Percentiles rank a stretch among this genome's conserved stretches.
phyloP scores from a whole-genome alignment of 37 sponge, comb jelly and placozoan genomes.

The Halichondria panicea region DNA sequence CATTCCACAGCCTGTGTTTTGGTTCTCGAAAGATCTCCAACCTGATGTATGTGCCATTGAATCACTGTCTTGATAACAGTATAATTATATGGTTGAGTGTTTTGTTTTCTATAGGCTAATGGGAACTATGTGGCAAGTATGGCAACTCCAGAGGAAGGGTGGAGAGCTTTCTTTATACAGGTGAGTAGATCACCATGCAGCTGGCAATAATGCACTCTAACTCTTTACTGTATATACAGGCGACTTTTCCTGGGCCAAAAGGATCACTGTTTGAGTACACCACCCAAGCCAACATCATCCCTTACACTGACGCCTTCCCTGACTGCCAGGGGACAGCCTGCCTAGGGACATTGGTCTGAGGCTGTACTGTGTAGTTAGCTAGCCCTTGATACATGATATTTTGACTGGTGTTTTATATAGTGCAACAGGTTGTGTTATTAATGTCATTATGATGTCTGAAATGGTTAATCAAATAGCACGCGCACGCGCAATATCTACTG shows the following conservation, averaged over 20 bases:
- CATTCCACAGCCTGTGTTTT: conserved; percentile 75
- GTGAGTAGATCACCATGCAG: conserved; percentile 10
- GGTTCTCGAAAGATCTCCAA: conserved; percentile 44
- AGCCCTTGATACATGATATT: no score
- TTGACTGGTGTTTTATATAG: no score
- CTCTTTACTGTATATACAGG: conserved; percentile 33
- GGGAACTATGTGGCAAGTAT: conserved; percentile 55
- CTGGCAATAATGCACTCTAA: not conserved
- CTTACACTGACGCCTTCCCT: conserved; percentile 79
- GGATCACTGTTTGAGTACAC: conserved; percentile 59
- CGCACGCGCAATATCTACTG: no score
- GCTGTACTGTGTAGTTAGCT: no score
- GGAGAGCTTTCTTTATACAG: conserved; percentile 87
- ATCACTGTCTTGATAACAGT: not conserved
- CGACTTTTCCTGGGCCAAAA: conserved; percentile 58
- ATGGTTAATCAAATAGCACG: no score
- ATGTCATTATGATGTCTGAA: no score
- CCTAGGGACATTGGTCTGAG: conserved; percentile 46
- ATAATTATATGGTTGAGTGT: not conserved
- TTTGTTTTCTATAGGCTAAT: conserved; percentile 30
- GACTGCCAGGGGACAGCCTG: conserved; percentile 84
- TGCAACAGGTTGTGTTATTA: no score
- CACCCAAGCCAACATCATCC: conserved; percentile 91
- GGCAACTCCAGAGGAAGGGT: conserved; percentile 64
- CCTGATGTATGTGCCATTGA: conserved; percentile 26